Conservation (phyloP, 2,113 vertebrate genomes). For the Perca fluviatilis region DNA sequence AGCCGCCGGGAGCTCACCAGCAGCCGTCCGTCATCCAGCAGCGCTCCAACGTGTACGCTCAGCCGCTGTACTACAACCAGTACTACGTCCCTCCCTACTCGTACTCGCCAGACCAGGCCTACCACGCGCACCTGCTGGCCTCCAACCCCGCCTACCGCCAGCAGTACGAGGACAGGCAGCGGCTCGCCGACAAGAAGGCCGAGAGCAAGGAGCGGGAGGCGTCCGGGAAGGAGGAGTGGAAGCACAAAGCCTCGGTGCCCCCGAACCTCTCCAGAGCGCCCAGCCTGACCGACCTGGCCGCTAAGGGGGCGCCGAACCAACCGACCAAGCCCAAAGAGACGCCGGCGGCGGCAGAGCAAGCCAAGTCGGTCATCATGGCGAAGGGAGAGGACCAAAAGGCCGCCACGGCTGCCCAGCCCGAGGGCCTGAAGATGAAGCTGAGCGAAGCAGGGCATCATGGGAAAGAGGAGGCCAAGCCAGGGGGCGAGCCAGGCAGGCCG, state of each 20-base stretch:
- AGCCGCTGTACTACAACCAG: slow-evolving; percentile 96
- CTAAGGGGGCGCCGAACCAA: slow-evolving; percentile 84
- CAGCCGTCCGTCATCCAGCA: slow-evolving; percentile 97
- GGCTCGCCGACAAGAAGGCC: slow-evolving; percentile 87
- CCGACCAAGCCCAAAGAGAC: slow-evolving; percentile 58
- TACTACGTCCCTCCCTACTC: slow-evolving; percentile 94
- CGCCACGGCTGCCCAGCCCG: slow-evolving; percentile 74
- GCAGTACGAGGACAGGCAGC: slow-evolving; percentile 92
- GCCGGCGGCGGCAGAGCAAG: slow-evolving; percentile 79
- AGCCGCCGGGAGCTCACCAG: slow-evolving; percentile 79
- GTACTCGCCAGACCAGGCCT: slow-evolving; percentile 92
- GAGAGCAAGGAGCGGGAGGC: slow-evolving; percentile 80
- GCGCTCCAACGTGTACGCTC: slow-evolving; percentile 94
- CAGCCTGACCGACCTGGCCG: slow-evolving; percentile 90
- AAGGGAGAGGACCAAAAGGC: slow-evolving; percentile 92
- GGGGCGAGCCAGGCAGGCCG: slow-evolving; percentile 87
- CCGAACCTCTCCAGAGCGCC: slow-evolving; percentile 92
- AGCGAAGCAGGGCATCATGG: slow-evolving; percentile 89
- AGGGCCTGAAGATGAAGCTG: slow-evolving; percentile 94
- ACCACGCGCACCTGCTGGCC: slow-evolving; percentile 93
- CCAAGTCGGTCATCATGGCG: slow-evolving; percentile 94
- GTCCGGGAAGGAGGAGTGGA: slow-evolving; percentile 89
- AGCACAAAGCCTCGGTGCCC: slow-evolving; percentile 89
- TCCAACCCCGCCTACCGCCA: slow-evolving; percentile 92
- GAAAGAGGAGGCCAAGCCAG: slow-evolving; percentile 91